Evolutionary conservation across 1,140 invertebrate genomes (phyloP).

Genomic region (Chionoecetes opilio): DNA sequence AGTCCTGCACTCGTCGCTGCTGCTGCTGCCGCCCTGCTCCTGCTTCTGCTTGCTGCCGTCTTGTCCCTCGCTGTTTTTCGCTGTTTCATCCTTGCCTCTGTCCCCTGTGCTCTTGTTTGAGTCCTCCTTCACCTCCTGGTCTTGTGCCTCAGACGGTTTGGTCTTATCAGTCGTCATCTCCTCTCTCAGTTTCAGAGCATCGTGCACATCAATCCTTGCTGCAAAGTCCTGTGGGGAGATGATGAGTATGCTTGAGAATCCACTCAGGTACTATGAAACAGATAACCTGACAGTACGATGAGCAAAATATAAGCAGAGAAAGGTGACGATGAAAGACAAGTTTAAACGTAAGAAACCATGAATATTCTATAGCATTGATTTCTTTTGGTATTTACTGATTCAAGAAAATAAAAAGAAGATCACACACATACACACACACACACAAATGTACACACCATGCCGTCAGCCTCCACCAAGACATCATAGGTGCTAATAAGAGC

Average conservation of each 20-base stretch:
- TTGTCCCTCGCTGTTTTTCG: constrained; percentile 35
- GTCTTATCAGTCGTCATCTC: not conserved
- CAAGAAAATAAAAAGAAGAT: not conserved
- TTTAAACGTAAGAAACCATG: too few species aligned
- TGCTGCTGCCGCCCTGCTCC: not conserved
- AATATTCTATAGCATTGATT: too few species aligned
- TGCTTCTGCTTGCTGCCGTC: not conserved
- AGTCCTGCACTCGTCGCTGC: not conserved
- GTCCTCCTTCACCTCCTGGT: too few species aligned
- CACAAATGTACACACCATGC: constrained; percentile 71
- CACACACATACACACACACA: too few species aligned
- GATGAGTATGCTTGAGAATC: not conserved
- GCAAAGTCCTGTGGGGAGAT: constrained; percentile 67
- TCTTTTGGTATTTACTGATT: too few species aligned
- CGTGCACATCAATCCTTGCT: constrained; percentile 66
- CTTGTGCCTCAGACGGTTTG: too few species aligned
- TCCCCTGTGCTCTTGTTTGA: too few species aligned
- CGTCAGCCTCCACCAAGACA: constrained; percentile 58
- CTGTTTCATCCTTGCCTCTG: constrained; percentile 3
- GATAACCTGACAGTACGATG: too few species aligned
- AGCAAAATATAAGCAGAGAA: too few species aligned
- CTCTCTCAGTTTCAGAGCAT: constrained; percentile 57
- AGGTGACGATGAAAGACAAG: too few species aligned
- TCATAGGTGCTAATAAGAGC: constrained; percentile 75
- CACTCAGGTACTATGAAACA: too few species aligned